Percentiles rank a stretch among this genome's conserved stretches.
Evolutionary conservation across 2,888 invertebrate genomes (phyloP).

Genomic region (Diachrysia chrysitis): DNA sequence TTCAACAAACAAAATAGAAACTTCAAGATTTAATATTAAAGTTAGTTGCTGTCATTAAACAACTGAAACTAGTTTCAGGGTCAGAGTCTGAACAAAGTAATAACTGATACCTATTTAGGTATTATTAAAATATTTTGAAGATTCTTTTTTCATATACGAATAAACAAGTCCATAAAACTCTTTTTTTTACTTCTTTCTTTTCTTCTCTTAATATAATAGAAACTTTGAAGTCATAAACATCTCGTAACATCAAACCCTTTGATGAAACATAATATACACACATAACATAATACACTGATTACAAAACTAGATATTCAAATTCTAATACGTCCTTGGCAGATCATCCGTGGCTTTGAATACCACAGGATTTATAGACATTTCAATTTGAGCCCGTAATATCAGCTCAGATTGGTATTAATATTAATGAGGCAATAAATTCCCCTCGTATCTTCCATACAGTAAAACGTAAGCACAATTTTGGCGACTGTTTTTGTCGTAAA

Average conservation of each 20-base stretch:
- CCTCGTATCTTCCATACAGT: slow-evolving; percentile 37
- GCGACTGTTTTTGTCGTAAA: slow-evolving; percentile 40
- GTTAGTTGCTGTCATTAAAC: background rate
- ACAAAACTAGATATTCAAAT: slow-evolving; percentile 30
- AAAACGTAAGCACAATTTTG: slow-evolving; percentile 34
- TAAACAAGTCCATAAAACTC: no score
- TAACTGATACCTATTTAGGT: no score
- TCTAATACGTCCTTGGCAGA: slow-evolving; percentile 14
- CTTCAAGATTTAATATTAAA: background rate
- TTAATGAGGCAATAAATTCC: slow-evolving; percentile 48
- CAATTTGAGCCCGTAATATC: slow-evolving; percentile 26
- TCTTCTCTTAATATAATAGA: background rate
- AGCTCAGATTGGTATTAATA: slow-evolving; percentile 47
- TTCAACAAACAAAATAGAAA: background rate
- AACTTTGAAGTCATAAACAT: slow-evolving; percentile 22
- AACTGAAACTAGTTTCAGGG: background rate
- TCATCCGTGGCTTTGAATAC: slow-evolving; percentile 10
- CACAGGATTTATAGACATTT: slow-evolving; percentile 31
- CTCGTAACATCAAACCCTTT: slow-evolving; percentile 23
- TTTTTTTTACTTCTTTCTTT: no score
- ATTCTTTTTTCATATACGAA: no score
- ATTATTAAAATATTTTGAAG: no score
- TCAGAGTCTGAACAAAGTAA: background rate
- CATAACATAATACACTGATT: no score
- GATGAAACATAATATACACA: slow-evolving; percentile 14